Evolutionary conservation across 53 echinoderm and acorn worm species (phyloP), one percentile per base, ranked within the genome.

Genomic region (Arbacia lixula): DNA sequence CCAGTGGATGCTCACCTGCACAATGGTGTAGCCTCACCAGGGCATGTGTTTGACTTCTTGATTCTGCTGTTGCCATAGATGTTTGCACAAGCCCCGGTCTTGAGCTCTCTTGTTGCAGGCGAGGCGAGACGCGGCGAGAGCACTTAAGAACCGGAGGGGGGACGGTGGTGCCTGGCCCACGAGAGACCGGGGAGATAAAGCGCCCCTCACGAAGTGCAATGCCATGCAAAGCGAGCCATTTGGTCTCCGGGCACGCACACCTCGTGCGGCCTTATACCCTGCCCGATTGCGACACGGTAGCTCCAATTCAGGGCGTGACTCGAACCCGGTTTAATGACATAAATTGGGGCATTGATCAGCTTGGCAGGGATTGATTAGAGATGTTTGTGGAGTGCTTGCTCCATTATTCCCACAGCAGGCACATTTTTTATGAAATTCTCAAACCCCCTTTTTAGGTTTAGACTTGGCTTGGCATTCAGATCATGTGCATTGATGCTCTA

Each of bases 21-120:
- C n/a, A n/a, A n/a, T n/a, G n/a, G n/a, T n/a, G n/a, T n/a, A n/a
- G n/a, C n/a, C n/a, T n/a, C 69, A 42, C 69, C 46, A 69, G 69
- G 69, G 69, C 41, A 14, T 5, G 1, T 74, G 53, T 74, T 74
- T 74, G 74, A 53, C 74, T 74, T 74, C 52, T 74, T 74, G 74
- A 74, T 29, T 34, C 74, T 5, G 34, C 20, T 74, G 74, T 74
- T 74, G 28, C 74, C 74, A 50, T 34, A 74, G 74, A 50, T 74
- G 74, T 74, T 74, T 74, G 74, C 74, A 32, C 52, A 74, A 74
- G 30, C 34, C 33, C 43, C 74, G 50, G 20, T 33, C 74, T 16
- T 5, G 74, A 53, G 9, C 74, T 34, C 74, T 34, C 74, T 53
- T n/a, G 29, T 26, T 51, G 29, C 51, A 53, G 29, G 51, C 51